Percentiles rank a stretch among this genome's conserved stretches.
Evolutionary conservation across 2,113 vertebrate species (phyloP).

Genomic region (Dicrurus megarhynchus): DNA sequence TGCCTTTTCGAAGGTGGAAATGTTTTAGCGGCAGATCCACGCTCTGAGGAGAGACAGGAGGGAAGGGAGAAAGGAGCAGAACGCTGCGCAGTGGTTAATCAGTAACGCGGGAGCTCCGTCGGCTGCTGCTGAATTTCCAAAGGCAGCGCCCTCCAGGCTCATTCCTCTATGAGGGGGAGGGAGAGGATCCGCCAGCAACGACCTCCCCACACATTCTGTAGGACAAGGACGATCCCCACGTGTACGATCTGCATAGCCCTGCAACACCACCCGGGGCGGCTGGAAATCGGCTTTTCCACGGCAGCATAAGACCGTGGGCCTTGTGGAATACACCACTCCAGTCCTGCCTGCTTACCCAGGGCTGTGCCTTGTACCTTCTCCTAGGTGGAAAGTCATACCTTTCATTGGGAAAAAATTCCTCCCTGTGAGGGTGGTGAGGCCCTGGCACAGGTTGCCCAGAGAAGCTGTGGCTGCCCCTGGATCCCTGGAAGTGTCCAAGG

Average conservation of each 20-base stretch:
- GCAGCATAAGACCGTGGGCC: background rate
- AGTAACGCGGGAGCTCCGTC: background rate
- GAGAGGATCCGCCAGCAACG: background rate
- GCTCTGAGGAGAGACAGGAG: background rate
- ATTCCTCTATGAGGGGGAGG: background rate
- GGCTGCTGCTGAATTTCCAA: background rate
- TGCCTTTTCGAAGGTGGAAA: background rate
- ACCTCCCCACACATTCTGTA: background rate
- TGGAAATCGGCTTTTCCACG: background rate
- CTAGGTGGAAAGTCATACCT: background rate
- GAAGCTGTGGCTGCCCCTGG: background rate
- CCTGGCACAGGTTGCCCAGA: background rate
- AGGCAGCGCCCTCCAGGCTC: background rate
- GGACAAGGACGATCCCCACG: rapidly evolving
- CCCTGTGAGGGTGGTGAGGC: rapidly evolving
- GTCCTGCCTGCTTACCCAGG: background rate
- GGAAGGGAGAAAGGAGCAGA: background rate
- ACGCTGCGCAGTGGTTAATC: background rate
- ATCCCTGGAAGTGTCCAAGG: background rate
- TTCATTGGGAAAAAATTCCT: background rate
- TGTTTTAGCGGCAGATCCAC: background rate
- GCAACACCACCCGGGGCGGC: rapidly evolving
- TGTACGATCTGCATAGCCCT: background rate
- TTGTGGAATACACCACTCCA: rapidly evolving
- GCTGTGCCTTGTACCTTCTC: background rate